Base-by-base conservation (phyloP, 2,113 vertebrate species). In the Triplophysa dalaica region DNA sequence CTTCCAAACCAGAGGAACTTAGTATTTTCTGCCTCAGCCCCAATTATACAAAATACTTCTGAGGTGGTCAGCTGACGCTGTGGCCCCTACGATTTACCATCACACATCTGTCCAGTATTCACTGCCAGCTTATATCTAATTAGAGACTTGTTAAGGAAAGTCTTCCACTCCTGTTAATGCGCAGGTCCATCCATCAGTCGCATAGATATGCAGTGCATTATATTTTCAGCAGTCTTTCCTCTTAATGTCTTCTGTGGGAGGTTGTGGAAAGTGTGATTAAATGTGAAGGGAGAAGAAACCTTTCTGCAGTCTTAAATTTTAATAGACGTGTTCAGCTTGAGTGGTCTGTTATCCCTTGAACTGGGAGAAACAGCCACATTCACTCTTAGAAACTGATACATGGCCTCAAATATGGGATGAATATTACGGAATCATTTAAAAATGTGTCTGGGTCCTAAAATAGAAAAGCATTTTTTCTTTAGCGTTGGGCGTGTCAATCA, bases 111-210 rank as follows among this genome's bases (percentile, higher is more conserved):
- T 72, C 72, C 60, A 70, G 56, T 22, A 33, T 73, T 26, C 29
- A 54, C 62, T 52, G 62, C 67, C 67, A 21, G 70, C 70, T 75
- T 48, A 66, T n/a, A 45, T 82, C 64, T 73, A 75, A 41, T 73
- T 77, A 68, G 43, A 74, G 21, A 74, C 24, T 62, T 75, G 54
- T 69, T 48, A 56, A 24, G 48, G 41, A 69, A 79, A 2, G 58
- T 70, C 63, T 41, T 64, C 58, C 60, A n/a, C 29, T 62, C 58
- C 12, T 38, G 14, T 69, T 60, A 69, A 33, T 19, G 54, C 17
- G 14, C 41, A 48, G 45, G 43, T 17, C 26, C 56, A 10, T 38
- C 52, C 33, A 54, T 56, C 50, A 72, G 69, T 41, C 33, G 50
- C 19, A 38, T 10, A 72, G 50, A 19, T 33, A 58, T 41, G 52